Percentiles rank a stretch among this genome's conserved stretches.
phyloP scores from a whole-genome alignment of 2,888 invertebrate species.

The Mythimna impura region DNA sequence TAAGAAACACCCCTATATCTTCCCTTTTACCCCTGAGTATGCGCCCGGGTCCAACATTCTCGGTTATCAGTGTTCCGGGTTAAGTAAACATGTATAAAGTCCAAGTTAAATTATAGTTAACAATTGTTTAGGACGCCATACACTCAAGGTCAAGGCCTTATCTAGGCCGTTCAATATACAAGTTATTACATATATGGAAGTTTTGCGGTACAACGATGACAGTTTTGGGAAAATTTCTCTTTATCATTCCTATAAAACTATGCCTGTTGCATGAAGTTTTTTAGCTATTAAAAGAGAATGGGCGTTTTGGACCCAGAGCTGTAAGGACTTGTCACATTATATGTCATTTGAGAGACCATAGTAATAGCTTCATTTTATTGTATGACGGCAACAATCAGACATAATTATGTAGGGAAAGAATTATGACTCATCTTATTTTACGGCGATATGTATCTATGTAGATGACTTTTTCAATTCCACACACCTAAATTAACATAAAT shows the following conservation, averaged over 20 bases:
- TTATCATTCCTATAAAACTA: neutral
- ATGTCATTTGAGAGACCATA: too few relatives aligned
- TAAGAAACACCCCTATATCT: conserved; percentile 2
- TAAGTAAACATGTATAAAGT: conserved; percentile 45
- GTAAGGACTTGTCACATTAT: too few relatives aligned
- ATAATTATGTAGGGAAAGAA: too few relatives aligned
- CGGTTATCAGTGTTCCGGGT: conserved; percentile 48
- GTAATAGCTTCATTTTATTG: too few relatives aligned
- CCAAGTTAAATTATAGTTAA: conserved; percentile 57
- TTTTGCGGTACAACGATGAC: neutral
- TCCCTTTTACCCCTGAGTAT: neutral
- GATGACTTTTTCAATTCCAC: too few relatives aligned
- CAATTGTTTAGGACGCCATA: conserved; percentile 47
- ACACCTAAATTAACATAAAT: too few relatives aligned
- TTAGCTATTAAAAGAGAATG: neutral
- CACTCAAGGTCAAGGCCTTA: conserved; percentile 27
- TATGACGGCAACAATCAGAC: too few relatives aligned
- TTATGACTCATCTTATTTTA: too few relatives aligned
- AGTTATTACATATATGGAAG: neutral
- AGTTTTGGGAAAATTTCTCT: neutral
- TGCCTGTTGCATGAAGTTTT: neutral
- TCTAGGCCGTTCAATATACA: conserved; percentile 8
- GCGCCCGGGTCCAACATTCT: conserved; percentile 4
- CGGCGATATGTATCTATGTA: too few relatives aligned
- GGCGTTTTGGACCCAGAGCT: neutral